Conservation (phyloP, 2,797 vertebrate genomes). For the Catharus ustulatus region DNA sequence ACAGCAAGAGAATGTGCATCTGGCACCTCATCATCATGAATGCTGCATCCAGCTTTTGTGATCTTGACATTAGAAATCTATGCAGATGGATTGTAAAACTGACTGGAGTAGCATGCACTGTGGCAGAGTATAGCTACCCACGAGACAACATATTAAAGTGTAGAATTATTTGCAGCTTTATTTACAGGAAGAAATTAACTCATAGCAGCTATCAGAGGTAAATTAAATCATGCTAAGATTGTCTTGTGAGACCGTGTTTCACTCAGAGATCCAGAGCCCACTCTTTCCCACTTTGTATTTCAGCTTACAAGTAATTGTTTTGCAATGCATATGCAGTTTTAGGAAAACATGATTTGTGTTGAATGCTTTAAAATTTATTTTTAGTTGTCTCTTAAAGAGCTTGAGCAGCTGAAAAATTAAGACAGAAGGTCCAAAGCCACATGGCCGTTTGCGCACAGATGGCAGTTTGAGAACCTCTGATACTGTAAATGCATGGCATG, state of each 20-base stretch:
- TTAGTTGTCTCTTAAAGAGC: not conserved
- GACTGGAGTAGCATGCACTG: not conserved
- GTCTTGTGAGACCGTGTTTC: not conserved
- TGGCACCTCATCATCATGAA: not conserved
- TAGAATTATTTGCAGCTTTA: not conserved
- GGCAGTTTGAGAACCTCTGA: not conserved
- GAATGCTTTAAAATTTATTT: not conserved
- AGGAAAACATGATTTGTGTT: not conserved
- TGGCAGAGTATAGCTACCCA: not conserved
- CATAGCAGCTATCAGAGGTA: not conserved
- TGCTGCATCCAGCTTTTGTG: not conserved
- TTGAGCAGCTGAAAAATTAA: not conserved
- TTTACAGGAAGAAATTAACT: conserved; percentile 23
- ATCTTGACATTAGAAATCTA: not conserved
- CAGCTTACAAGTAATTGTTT: not conserved
- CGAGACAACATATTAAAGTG: not conserved
- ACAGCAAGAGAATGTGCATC: not conserved
- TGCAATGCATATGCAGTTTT: not conserved
- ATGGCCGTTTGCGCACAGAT: not conserved
- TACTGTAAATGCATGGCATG: conserved; percentile 5
- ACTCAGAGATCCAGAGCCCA: not conserved
- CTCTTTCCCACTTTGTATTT: not conserved
- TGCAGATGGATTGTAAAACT: not conserved
- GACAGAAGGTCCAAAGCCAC: not conserved
- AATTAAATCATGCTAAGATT: conserved; percentile 21